phyloP scores from a whole-genome alignment of 1,140 invertebrate species.

The Rhopalosiphum maidis region DNA sequence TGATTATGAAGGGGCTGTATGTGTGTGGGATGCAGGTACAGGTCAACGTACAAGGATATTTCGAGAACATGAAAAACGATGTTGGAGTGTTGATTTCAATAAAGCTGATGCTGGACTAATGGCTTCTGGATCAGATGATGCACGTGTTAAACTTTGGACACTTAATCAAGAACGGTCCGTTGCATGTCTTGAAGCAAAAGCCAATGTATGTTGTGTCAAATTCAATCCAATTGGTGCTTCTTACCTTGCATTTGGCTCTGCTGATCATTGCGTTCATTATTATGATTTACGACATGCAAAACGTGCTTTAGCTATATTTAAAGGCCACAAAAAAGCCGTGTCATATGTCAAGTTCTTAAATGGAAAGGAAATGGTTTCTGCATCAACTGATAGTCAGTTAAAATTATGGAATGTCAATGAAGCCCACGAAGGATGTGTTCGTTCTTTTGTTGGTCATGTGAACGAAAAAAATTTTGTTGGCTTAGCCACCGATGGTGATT shows the following conservation, averaged over 20 bases:
- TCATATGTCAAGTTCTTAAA: conserved; percentile 96
- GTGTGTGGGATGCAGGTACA: conserved; percentile 90
- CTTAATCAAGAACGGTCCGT: conserved; percentile 87
- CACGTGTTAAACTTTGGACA: conserved; percentile 93
- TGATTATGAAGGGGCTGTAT: conserved; percentile 94
- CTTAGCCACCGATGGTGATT: conserved; percentile 92
- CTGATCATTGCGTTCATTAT: conserved; percentile 96
- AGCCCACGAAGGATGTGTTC: conserved; percentile 74
- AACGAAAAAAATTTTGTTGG: conserved; percentile 99
- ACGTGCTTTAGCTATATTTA: conserved; percentile 82
- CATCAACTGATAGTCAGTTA: conserved; percentile 92
- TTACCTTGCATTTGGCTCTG: conserved; percentile 92
- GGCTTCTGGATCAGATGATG: conserved; percentile 94
- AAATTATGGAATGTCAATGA: conserved; percentile 90
- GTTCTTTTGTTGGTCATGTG: conserved; percentile 90
- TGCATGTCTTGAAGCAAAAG: conserved; percentile 86
- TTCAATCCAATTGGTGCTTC: conserved; percentile 89
- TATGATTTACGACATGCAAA: conserved; percentile 91
- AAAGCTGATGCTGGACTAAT: conserved; percentile 88
- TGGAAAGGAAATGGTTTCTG: conserved; percentile 88
- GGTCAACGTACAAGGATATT: conserved; percentile 77
- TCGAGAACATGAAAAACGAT: conserved; percentile 94
- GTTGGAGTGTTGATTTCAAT: conserved; percentile 97
- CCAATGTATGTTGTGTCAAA: conserved; percentile 96
- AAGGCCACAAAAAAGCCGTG: conserved; percentile 93